A percentile compares a stretch with the other conserved stretches of the same genome.
phyloP scores from a whole-genome alignment of 2,797 vertebrate species.

The Xenopus petersii region DNA sequence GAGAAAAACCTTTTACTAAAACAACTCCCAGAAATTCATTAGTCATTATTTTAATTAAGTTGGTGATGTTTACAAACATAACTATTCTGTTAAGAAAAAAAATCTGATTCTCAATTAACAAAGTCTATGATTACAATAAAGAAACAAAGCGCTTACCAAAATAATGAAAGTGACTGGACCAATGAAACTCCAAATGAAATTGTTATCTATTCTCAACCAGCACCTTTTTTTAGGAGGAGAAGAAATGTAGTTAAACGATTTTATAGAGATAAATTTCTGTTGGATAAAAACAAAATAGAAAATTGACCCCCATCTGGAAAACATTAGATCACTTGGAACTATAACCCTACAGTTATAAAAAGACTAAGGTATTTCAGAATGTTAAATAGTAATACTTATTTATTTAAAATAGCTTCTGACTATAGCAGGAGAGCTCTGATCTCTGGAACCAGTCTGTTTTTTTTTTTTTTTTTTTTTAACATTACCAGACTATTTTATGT shows the following conservation, averaged over 20 bases:
- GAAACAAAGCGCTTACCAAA: constrained; percentile 76
- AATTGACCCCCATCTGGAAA: too few species aligned
- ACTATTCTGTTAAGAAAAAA: too few species aligned
- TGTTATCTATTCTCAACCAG: constrained; percentile 97
- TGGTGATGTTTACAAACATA: too few species aligned
- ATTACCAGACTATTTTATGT: constrained; percentile 39
- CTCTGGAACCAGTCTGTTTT: constrained; percentile 6
- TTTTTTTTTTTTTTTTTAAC: constrained; percentile 24
- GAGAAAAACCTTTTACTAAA: too few species aligned
- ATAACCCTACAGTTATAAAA: too few species aligned
- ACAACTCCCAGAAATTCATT: too few species aligned
- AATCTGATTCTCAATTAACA: too few species aligned
- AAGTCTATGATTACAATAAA: not conserved
- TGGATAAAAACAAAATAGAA: too few species aligned
- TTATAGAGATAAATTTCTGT: not conserved
- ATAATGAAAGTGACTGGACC: constrained; percentile 97
- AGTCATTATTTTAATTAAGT: too few species aligned
- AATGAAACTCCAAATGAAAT: constrained; percentile 99
- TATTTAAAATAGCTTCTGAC: constrained; percentile 14
- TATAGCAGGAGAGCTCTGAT: constrained; percentile 23
- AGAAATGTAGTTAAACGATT: constrained; percentile 1
- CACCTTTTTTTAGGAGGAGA: constrained; percentile 70
- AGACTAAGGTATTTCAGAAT: too few species aligned
- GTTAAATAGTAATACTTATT: not conserved
- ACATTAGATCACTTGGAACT: not conserved